Conservation (phyloP, 2,797 vertebrate species). For the Peromyscus eremicus region DNA sequence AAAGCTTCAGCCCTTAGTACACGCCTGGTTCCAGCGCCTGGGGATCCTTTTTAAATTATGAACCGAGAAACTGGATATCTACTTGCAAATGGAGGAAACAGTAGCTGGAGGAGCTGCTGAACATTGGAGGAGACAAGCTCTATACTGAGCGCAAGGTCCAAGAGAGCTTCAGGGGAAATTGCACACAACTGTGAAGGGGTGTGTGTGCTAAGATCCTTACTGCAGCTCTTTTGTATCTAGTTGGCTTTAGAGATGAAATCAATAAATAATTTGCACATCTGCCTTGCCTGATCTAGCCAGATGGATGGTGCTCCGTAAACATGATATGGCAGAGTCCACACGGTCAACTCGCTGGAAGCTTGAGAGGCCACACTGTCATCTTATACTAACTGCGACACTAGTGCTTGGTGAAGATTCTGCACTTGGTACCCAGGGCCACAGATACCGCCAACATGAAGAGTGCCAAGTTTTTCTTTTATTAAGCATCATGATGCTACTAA, state of each 20-base stretch:
- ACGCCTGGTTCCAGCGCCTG: background rate
- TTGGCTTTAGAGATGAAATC: background rate
- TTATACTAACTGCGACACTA: background rate
- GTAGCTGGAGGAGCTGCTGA: background rate
- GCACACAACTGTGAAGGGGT: fast-evolving
- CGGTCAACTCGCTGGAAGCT: background rate
- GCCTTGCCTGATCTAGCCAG: background rate
- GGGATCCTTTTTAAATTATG: background rate
- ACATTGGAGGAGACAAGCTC: fast-evolving
- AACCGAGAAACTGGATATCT: background rate
- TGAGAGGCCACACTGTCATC: background rate
- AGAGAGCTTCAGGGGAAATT: background rate
- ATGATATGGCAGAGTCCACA: fast-evolving
- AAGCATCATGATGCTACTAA: background rate
- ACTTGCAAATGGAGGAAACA: background rate
- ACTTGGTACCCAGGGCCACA: background rate
- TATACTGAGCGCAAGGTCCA: background rate
- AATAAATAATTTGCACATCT: background rate
- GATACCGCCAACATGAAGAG: background rate
- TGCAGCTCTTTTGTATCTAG: background rate
- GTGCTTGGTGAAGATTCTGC: background rate
- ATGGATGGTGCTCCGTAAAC: background rate
- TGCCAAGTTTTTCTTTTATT: slow-evolving; percentile 12
- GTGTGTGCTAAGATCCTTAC: background rate
- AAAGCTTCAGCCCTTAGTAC: background rate